phyloP scores from a whole-genome alignment of 2,888 invertebrate species.

The Drosophila gaucha region DNA sequence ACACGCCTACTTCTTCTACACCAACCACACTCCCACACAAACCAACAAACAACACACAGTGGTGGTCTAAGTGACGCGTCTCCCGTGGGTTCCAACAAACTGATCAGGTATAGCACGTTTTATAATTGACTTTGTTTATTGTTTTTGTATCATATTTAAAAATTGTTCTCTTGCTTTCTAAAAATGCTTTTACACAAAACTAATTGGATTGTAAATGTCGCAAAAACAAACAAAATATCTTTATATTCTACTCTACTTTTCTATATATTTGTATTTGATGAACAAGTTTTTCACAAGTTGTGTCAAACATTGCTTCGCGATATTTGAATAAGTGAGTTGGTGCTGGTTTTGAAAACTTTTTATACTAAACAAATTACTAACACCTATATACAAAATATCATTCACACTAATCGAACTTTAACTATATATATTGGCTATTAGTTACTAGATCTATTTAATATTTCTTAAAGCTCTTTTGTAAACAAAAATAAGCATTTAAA shows the following conservation, averaged over 20 bases:
- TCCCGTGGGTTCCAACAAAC: conserved; percentile 85
- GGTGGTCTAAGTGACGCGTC: conserved; percentile 85
- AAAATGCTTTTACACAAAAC: conserved; percentile 50
- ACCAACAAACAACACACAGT: conserved; percentile 62
- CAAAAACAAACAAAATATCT: conserved; percentile 29
- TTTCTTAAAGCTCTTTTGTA: conserved; percentile 22
- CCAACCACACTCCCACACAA: conserved; percentile 49
- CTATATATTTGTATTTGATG: conserved; percentile 49
- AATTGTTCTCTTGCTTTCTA: conserved; percentile 59
- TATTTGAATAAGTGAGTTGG: conserved; percentile 84
- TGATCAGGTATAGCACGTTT: conserved; percentile 85
- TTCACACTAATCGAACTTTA: conserved; percentile 49
- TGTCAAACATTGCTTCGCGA: conserved; percentile 83
- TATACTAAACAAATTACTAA: conserved; percentile 52
- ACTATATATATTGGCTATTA: conserved; percentile 51
- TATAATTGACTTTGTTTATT: conserved; percentile 47
- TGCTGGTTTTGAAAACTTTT: conserved; percentile 70
- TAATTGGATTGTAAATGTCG: conserved; percentile 60
- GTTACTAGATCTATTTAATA: conserved; percentile 32
- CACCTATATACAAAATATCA: conserved; percentile 19
- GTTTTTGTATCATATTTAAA: conserved; percentile 46
- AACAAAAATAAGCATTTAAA: conserved; percentile 46
- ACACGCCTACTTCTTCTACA: conserved; percentile 60
- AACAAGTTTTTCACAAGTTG: conserved; percentile 84
- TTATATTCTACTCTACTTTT: conserved; percentile 50